A percentile compares a stretch with the other conserved stretches of the same genome.
Conservation (phyloP, 35 echinoderm and acorn worm species). For the Patiria miniata region DNA sequence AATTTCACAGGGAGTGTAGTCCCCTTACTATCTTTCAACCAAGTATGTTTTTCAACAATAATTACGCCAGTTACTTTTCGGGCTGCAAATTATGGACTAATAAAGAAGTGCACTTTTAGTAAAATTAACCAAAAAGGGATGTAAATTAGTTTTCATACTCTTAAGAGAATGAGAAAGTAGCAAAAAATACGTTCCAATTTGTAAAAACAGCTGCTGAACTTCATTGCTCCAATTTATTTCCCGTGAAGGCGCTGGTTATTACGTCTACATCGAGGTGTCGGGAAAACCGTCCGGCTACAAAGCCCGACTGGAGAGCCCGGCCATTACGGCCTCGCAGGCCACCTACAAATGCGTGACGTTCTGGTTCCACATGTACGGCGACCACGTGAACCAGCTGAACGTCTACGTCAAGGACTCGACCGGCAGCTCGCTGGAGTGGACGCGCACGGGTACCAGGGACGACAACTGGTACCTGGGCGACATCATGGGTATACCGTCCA, state of each 20-base stretch:
- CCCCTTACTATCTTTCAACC: no score
- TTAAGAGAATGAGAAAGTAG: no score
- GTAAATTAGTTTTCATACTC: no score
- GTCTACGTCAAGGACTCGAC: conserved; percentile 28
- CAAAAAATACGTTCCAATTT: no score
- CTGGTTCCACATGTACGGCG: conserved; percentile 89
- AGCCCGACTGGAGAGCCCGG: conserved; percentile 53
- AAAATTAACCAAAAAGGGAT: no score
- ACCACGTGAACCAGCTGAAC: conserved; percentile 46
- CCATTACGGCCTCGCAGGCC: background rate
- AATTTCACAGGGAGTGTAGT: no score
- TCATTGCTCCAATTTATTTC: no score
- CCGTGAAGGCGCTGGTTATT: conserved; percentile 40
- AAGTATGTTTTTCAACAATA: no score
- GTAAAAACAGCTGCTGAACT: no score
- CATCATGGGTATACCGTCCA: background rate
- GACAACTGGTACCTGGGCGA: conserved; percentile 22
- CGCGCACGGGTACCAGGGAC: background rate
- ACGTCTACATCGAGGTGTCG: conserved; percentile 60
- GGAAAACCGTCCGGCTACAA: background rate
- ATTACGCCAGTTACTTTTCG: no score
- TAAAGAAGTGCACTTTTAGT: no score
- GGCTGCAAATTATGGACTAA: no score
- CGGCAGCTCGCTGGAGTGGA: background rate
- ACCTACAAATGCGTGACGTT: conserved; percentile 49